Conservation (phyloP, 2,113 vertebrate genomes). For the Ageneiosus marmoratus region DNA sequence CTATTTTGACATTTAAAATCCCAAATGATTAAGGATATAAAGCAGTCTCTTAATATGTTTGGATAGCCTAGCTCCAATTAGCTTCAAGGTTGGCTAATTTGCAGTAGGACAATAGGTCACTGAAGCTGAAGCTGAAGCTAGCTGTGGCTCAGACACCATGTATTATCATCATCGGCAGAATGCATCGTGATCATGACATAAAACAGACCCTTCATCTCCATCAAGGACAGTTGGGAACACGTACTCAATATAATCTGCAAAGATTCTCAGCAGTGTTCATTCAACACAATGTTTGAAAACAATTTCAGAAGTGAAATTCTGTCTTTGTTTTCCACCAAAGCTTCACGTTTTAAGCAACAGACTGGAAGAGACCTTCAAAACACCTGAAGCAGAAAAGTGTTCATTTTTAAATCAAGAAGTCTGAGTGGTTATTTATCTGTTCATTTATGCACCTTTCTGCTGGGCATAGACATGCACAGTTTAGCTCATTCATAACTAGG, state of each 20-base stretch:
- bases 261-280: not conserved
- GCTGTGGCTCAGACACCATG: not conserved
- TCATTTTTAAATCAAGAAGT: not conserved
- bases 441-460: not conserved
- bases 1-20: not conserved
- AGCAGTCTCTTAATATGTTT: too few relatives aligned
- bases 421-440: not conserved
- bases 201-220: not conserved
- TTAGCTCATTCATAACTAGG: not conserved
- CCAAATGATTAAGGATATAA: too few relatives aligned
- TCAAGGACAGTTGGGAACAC: not conserved
- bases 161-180: not conserved
- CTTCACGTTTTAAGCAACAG: not conserved
- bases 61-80: too few relatives aligned
- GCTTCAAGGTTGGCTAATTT: not conserved
- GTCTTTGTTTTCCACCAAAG: not conserved
- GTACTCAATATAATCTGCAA: not conserved
- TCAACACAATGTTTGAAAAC: not conserved
- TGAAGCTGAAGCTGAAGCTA: not conserved
- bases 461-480: not conserved
- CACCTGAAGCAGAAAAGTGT: not conserved
- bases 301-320: not conserved
- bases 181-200: not conserved
- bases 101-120: not conserved
- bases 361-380: not conserved